Evolutionary conservation across 2,888 invertebrate species (phyloP), one percentile per base, ranked within the genome.

Genomic region (Ophion slaviceki): DNA sequence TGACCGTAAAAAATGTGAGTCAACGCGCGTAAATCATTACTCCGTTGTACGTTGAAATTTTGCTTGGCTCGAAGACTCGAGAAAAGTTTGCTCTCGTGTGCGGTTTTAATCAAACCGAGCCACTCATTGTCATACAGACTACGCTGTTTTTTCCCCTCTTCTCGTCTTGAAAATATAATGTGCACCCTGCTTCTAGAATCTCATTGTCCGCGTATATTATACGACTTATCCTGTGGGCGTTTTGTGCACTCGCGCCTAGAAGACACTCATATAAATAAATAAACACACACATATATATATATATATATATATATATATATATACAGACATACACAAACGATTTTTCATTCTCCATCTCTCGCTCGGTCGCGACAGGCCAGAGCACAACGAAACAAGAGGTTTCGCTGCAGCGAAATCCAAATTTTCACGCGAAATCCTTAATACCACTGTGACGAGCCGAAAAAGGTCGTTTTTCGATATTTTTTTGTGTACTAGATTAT

Each of bases 151-250:
- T 57, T 24, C 11, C 45, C 20, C 47, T 7, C 24, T 71, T 62
- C n/a, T 59, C n/a, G 32, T 64, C 80, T n/a, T 64, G 53, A 72
- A 66, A 66, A 80, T 72, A 80, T 80, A 80, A 72, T 80, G 62
- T 45, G 68, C 61, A 32, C 20, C 24, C 64, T 36, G 47, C 32
- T 32, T 80, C 72, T 72, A 80, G 80, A 59, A 80, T 80, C 80
- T 72, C 66, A 72, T 72, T 72, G 80, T 72, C 57, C 66, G 72
- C 57, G 40, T 72, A 66, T 59, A 72, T 80, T 80, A 80, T 72
- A 66, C 72, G 72, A 80, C 72, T 32, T 71, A 76, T n/a, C 66
- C 72, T 45, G 80, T 80, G 72, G 80, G 80, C 72, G 80, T 80
- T 80, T 66, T 40, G 40, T 40, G 11, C 64, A 59, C 66, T 72